A percentile compares a stretch with the other conserved stretches of the same genome.
These are phyloP conservation scores for Trypoxylon attenuatum DNA, from an alignment of 2,888 invertebrate genomes.

Conservation along the genomic window DNA sequence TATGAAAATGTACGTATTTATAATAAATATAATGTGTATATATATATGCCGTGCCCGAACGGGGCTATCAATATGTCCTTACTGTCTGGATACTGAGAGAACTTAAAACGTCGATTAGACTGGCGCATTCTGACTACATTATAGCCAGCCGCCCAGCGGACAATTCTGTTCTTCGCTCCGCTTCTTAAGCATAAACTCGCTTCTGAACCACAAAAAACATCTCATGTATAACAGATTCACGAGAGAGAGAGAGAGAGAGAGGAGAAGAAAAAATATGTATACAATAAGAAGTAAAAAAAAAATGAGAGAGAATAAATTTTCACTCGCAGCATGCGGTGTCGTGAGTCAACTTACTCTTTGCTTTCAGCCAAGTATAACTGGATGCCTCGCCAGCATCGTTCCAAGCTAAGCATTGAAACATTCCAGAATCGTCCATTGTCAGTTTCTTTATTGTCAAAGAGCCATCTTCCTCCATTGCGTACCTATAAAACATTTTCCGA, in stretches of 20 bases:
- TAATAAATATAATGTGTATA: conserved; percentile 44
- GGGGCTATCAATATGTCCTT: conserved; percentile 58
- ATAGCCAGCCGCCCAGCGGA: conserved; percentile 73
- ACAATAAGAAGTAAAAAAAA: background rate
- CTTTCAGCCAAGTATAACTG: conserved; percentile 92
- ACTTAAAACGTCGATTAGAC: conserved; percentile 73
- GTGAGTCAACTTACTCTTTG: conserved; percentile 89
- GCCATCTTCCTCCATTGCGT: conserved; percentile 87
- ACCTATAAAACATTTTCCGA: conserved; percentile 80
- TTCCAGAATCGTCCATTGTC: conserved; percentile 90
- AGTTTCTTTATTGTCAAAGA: conserved; percentile 87
- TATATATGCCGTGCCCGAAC: conserved; percentile 49
- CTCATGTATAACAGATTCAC: conserved; percentile 46
- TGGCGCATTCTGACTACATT: conserved; percentile 74
- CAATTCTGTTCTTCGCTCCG: conserved; percentile 69
- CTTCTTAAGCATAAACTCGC: conserved; percentile 64
- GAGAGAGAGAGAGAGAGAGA: too few relatives aligned
- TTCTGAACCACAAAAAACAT: conserved; percentile 63
- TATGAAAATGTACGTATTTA: too few relatives aligned
- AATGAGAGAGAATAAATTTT: background rate
- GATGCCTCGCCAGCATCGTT: conserved; percentile 95
- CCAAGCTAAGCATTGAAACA: conserved; percentile 95
- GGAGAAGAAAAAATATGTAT: conserved; percentile 39
- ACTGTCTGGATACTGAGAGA: conserved; percentile 73
- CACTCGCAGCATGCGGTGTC: too few relatives aligned